These are phyloP conservation scores for Ectobius pallidus DNA, from an alignment of 2,888 invertebrate species.

Conservation along the genomic window DNA sequence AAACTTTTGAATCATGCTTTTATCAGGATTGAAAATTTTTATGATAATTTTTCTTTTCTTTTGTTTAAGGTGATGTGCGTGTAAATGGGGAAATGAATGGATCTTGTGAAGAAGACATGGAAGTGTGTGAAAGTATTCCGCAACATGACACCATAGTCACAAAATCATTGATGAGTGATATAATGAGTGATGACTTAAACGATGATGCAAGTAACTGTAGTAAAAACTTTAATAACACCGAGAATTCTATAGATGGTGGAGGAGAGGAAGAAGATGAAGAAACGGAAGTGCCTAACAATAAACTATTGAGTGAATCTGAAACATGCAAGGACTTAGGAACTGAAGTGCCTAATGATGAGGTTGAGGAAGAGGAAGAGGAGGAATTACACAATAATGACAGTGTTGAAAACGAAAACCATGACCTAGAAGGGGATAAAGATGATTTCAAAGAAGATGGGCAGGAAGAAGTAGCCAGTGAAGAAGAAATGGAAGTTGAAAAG, in stretches of 20 bases:
- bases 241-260: constrained; percentile 21
- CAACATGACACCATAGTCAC: constrained; percentile 25
- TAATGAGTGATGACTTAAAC: constrained; percentile 28
- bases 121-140: constrained; percentile 24
- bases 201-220: constrained; percentile 37
- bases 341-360: constrained; percentile 40
- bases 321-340: constrained; percentile 37
- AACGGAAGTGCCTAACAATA: constrained; percentile 42
- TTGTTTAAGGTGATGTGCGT: constrained; percentile 49
- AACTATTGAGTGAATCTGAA: constrained; percentile 27
- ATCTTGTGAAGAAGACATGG: constrained; percentile 48
- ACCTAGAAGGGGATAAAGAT: constrained; percentile 34
- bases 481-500: constrained; percentile 36
- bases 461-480: constrained; percentile 42
- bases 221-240: constrained; percentile 31
- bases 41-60: no score
- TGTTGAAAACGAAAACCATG: not conserved
- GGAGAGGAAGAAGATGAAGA: not conserved
- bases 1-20: no score
- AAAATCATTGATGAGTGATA: constrained; percentile 19
- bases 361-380: constrained; percentile 14
- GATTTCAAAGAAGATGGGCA: constrained; percentile 47
- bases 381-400: not conserved
- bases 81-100: constrained; percentile 57
- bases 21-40: no score